Evolutionary conservation across 2,797 vertebrate genomes (phyloP).

Genomic region (Aulostomus chinensis): DNA sequence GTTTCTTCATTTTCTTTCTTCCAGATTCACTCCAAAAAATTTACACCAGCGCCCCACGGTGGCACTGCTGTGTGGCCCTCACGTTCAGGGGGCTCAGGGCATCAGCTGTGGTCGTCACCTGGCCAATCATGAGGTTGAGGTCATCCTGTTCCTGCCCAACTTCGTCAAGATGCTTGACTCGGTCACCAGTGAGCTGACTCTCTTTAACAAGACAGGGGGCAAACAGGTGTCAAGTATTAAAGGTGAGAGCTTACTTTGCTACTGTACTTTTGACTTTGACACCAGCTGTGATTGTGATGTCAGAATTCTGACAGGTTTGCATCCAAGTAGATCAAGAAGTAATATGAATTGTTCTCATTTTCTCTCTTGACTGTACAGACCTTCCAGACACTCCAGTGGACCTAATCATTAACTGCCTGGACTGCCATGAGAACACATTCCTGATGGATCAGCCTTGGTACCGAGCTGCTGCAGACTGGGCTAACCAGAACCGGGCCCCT

Average conservation of each 20-base stretch:
- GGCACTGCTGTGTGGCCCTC: constrained; percentile 93
- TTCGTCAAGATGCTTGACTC: constrained; percentile 98
- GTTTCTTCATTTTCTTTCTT: not conserved
- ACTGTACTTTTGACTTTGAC: not conserved
- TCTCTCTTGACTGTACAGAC: constrained; percentile 75
- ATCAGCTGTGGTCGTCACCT: constrained; percentile 97
- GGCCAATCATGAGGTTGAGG: constrained; percentile 95
- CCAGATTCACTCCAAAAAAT: constrained; percentile 96
- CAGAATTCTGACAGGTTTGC: not conserved
- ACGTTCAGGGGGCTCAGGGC: constrained; percentile 96
- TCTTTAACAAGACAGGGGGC: constrained; percentile 91
- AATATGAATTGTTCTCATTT: not conserved
- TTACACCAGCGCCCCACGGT: constrained; percentile 95
- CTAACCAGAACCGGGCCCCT: constrained; percentile 94
- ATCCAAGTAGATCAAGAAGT: not conserved
- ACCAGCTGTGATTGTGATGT: not conserved
- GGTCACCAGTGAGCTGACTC: constrained; percentile 90
- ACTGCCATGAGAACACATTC: constrained; percentile 95
- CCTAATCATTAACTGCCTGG: constrained; percentile 97
- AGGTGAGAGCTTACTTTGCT: constrained; percentile 74
- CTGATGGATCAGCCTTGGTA: constrained; percentile 97
- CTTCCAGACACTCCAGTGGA: constrained; percentile 94
- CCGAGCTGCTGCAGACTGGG: constrained; percentile 93
- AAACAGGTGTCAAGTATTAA: constrained; percentile 94
- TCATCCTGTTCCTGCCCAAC: constrained; percentile 95